Percentiles rank a stretch among this genome's conserved stretches.
phyloP scores from a whole-genome alignment of 92 coral and sea anemone genomes.

The Porites rus region DNA sequence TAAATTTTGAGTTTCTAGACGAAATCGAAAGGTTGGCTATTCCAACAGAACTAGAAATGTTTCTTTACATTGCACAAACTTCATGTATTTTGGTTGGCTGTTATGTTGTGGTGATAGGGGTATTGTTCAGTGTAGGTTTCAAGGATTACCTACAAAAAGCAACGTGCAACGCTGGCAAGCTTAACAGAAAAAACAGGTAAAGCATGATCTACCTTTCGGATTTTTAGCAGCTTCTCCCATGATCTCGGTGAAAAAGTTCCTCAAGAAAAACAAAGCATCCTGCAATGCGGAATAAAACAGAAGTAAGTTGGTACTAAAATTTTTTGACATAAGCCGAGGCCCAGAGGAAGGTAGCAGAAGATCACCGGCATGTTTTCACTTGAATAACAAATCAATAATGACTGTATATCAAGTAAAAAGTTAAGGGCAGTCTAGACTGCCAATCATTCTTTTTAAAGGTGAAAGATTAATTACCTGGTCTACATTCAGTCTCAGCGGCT shows the following conservation, averaged over 20 bases:
- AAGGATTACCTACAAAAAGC: background rate
- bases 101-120: too few relatives aligned
- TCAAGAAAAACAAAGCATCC: constrained; percentile 90
- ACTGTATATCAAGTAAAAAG: too few relatives aligned
- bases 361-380: too few relatives aligned
- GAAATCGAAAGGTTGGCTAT: too few relatives aligned
- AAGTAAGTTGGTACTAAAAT: too few relatives aligned
- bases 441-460: background rate
- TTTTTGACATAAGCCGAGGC: too few relatives aligned
- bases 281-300: background rate
- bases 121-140: background rate
- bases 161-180: background rate
- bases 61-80: too few relatives aligned
- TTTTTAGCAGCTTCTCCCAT: constrained; percentile 89
- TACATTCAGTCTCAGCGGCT: constrained; percentile 94
- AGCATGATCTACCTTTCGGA: constrained; percentile 69
- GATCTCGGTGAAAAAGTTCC: constrained; percentile 85
- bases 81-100: too few relatives aligned
- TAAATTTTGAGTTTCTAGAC: too few relatives aligned
- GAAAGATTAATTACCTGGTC: constrained; percentile 78
- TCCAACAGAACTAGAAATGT: too few relatives aligned
- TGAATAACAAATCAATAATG: too few relatives aligned
- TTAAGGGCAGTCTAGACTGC: background rate
- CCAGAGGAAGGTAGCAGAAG: too few relatives aligned
- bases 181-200: background rate